These are phyloP conservation scores for Panthera leo DNA, from an alignment of 2,113 vertebrate genomes.

Conservation along the genomic window DNA sequence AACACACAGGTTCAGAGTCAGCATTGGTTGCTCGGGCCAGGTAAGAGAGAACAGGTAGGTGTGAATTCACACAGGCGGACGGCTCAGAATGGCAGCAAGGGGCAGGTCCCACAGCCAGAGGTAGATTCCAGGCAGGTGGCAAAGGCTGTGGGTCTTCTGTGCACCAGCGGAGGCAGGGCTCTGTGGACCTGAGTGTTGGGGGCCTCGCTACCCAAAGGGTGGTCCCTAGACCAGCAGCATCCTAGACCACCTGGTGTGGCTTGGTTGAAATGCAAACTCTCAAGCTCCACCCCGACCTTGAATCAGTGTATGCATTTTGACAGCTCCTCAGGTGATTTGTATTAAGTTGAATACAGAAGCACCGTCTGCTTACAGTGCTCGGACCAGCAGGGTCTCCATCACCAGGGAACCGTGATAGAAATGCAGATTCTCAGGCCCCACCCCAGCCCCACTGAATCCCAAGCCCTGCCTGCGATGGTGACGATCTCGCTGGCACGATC, in stretches of 20 bases:
- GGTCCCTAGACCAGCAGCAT: background rate
- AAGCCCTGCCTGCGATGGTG: accelerated
- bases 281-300: background rate
- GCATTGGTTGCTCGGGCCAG: background rate
- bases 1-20: background rate
- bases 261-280: background rate
- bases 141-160: background rate
- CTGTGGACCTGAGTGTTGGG: background rate
- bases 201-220: background rate
- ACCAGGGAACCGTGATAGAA: background rate
- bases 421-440: background rate
- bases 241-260: too few relatives aligned
- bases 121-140: background rate
- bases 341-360: background rate
- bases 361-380: background rate
- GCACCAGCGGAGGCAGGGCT: background rate
- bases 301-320: background rate
- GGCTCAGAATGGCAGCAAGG: background rate
- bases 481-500: background rate
- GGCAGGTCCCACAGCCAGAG: too few relatives aligned
- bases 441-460: background rate
- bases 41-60: background rate
- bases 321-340: background rate
- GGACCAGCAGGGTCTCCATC: too few relatives aligned
- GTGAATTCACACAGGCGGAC: background rate